Percentiles rank a stretch among this genome's conserved stretches.
These are phyloP conservation scores for Chelidonichthys spinosus DNA, from an alignment of 2,797 vertebrate genomes.

Conservation along the genomic window DNA sequence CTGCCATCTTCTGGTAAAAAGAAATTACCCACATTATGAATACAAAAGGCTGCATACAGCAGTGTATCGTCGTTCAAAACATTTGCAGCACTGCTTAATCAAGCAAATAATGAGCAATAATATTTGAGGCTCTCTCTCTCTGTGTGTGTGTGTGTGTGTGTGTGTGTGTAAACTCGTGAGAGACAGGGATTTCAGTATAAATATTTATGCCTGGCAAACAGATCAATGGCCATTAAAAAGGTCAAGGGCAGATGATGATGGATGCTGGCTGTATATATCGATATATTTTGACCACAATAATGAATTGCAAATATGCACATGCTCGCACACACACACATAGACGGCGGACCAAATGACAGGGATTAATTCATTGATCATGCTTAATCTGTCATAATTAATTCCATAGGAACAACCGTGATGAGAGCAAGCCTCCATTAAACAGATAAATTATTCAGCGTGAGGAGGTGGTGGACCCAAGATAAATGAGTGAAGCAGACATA, in stretches of 20 bases:
- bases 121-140: slow-evolving; percentile 48
- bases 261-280: slow-evolving; percentile 76
- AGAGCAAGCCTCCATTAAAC: slow-evolving; percentile 75
- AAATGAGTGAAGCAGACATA: slow-evolving; percentile 69
- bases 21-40: neutral
- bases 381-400: slow-evolving; percentile 82
- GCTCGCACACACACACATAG: neutral
- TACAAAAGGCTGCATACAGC: slow-evolving; percentile 22
- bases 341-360: slow-evolving; percentile 68
- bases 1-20: slow-evolving; percentile 75
- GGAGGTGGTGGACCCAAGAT: slow-evolving; percentile 71
- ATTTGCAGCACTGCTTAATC: slow-evolving; percentile 76
- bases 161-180: slow-evolving; percentile 50
- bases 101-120: slow-evolving; percentile 77
- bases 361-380: slow-evolving; percentile 76
- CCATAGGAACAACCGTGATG: slow-evolving; percentile 78
- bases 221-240: slow-evolving; percentile 84
- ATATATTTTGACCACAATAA: slow-evolving; percentile 69
- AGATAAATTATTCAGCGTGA: slow-evolving; percentile 80
- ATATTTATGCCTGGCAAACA: slow-evolving; percentile 80
- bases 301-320: slow-evolving; percentile 69
- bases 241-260: slow-evolving; percentile 81
- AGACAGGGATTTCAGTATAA: slow-evolving; percentile 65
- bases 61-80: slow-evolving; percentile 65
- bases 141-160: slow-evolving; percentile 22